Evolutionary conservation across 2,888 invertebrate species (phyloP).

Genomic region (Lymantria dispar): DNA sequence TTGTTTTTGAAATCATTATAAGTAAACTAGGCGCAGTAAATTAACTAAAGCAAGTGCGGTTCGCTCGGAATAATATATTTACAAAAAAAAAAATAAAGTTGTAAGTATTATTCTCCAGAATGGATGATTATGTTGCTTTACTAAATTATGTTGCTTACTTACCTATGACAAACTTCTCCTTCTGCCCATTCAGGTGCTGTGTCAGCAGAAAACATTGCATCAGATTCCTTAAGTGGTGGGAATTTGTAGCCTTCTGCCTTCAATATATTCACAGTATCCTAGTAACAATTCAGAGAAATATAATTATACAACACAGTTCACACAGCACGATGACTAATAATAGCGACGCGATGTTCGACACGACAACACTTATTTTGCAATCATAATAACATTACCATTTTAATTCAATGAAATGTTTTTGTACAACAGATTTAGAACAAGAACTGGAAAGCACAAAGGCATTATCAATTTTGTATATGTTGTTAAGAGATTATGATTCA

Average conservation of each 20-base stretch:
- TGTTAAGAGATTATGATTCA: slow-evolving; percentile 43
- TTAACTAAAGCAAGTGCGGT: no score
- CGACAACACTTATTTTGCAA: slow-evolving; percentile 4
- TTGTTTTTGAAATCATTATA: no score
- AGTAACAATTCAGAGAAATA: slow-evolving; percentile 36
- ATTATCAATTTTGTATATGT: slow-evolving; percentile 32
- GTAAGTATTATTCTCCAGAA: not conserved
- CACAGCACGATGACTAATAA: slow-evolving; percentile 6
- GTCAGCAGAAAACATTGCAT: slow-evolving; percentile 99
- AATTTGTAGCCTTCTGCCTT: slow-evolving; percentile 97
- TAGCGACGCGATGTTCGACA: slow-evolving; percentile 1
- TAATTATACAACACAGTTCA: not conserved
- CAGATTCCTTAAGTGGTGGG: slow-evolving; percentile 95
- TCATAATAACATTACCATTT: slow-evolving; percentile 5
- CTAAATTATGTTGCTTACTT: slow-evolving; percentile 18
- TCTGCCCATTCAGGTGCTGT: slow-evolving; percentile 99
- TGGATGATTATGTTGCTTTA: not conserved
- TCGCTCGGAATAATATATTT: no score
- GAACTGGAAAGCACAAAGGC: slow-evolving; percentile 26
- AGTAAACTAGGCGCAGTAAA: no score
- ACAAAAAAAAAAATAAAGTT: no score
- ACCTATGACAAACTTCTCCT: slow-evolving; percentile 94
- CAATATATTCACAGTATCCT: slow-evolving; percentile 96
- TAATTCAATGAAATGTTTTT: not conserved
- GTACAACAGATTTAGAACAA: not conserved